These are phyloP conservation scores for Protodeltote pygarga DNA, from an alignment of 2,888 invertebrate genomes.

Conservation along the genomic window DNA sequence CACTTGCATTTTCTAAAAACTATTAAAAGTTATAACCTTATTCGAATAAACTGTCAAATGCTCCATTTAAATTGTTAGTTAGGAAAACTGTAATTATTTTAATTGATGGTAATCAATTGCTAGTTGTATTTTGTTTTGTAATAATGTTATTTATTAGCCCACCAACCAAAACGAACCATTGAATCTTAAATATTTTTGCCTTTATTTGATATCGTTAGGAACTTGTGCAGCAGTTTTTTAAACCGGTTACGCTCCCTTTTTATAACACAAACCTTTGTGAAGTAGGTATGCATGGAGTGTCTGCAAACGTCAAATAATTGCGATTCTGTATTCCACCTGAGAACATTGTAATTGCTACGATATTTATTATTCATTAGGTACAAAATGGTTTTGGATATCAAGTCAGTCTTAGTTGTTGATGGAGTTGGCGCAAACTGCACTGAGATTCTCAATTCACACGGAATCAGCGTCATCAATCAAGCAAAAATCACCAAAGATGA, in stretches of 20 bases:
- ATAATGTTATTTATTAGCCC: not conserved
- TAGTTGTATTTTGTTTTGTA: conserved; percentile 1
- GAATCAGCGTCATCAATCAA: conserved; percentile 93
- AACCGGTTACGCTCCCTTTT: conserved; percentile 29
- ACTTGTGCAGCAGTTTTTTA: conserved; percentile 2
- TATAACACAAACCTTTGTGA: not conserved
- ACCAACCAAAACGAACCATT: not conserved
- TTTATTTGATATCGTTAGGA: not conserved
- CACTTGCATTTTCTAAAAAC: not conserved
- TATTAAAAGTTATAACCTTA: not conserved
- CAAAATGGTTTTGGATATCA: conserved; percentile 88
- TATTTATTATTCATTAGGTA: conserved; percentile 9
- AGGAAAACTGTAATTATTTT: too few species aligned
- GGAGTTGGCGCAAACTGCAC: conserved; percentile 96
- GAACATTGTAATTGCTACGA: too few species aligned
- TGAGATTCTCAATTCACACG: conserved; percentile 91
- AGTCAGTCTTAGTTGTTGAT: conserved; percentile 96
- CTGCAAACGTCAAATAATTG: not conserved
- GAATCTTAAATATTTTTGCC: not conserved
- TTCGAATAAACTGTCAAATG: not conserved
- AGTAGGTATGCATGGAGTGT: not conserved
- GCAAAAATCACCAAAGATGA: conserved; percentile 93
- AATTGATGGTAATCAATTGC: conserved; percentile 7
- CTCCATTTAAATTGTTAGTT: too few species aligned
- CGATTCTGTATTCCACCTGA: not conserved